A percentile compares a stretch with the other conserved stretches of the same genome.
Evolutionary conservation across 2,888 invertebrate genomes (phyloP).

Genomic region (Xanthorhoe designata): DNA sequence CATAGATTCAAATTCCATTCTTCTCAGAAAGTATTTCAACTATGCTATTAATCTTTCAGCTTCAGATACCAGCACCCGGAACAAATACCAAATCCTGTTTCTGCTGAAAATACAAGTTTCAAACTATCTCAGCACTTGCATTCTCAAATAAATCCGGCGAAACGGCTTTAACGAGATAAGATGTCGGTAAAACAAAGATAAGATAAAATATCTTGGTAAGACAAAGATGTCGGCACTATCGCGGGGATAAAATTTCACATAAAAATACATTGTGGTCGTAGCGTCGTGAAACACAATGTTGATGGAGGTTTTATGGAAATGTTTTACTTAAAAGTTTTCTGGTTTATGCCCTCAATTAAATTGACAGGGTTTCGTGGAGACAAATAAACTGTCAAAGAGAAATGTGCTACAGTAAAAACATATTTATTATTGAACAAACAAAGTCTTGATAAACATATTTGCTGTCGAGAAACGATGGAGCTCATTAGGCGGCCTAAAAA

Average conservation of each 20-base stretch:
- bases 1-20: no score
- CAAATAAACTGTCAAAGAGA: no score
- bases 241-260: constrained; percentile 28
- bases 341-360: background rate
- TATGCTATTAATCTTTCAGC: background rate
- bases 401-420: no score
- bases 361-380: background rate
- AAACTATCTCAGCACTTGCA: constrained; percentile 7
- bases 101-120: background rate
- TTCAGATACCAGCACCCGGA: background rate
- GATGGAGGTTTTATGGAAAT: constrained; percentile 14
- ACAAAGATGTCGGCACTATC: constrained; percentile 25
- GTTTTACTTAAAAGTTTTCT: constrained; percentile 8
- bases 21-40: background rate
- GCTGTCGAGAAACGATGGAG: no score
- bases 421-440: no score
- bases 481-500: no score
- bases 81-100: constrained; percentile 1
- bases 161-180: constrained; percentile 19
- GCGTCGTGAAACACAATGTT: constrained; percentile 27
- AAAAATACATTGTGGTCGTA: constrained; percentile 38
- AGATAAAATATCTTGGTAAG: constrained; percentile 15
- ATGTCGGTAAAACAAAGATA: constrained; percentile 21
- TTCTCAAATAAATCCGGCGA: constrained; percentile 11
- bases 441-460: no score